A percentile compares a stretch with the other conserved stretches of the same genome.
Evolutionary conservation across 2,797 vertebrate genomes (phyloP).

Genomic region (Hydrocynus forskahlii): DNA sequence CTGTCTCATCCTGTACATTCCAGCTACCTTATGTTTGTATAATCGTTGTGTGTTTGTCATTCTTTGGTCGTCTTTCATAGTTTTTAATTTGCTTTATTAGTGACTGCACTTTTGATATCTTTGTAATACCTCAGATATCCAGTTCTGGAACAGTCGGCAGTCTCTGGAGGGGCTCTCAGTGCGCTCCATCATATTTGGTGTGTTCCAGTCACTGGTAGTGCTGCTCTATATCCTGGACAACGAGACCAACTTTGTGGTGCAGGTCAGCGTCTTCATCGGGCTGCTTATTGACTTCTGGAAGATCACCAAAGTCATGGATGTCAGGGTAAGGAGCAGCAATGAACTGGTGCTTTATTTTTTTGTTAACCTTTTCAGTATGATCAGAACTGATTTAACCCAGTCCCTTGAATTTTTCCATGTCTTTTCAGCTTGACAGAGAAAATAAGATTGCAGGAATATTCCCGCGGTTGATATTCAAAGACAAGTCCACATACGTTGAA

Average conservation of each 20-base stretch:
- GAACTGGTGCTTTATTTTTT: not conserved
- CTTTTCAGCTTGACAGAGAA: slow-evolving; percentile 86
- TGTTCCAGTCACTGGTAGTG: slow-evolving; percentile 94
- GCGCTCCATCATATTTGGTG: slow-evolving; percentile 93
- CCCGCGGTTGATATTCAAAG: slow-evolving; percentile 85
- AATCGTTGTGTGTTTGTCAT: not conserved
- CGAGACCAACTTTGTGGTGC: slow-evolving; percentile 97
- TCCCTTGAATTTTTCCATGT: slow-evolving; percentile 1
- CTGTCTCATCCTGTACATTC: not conserved
- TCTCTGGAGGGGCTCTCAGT: slow-evolving; percentile 94
- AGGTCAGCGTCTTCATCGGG: slow-evolving; percentile 96
- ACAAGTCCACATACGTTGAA: slow-evolving; percentile 93
- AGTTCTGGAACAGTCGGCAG: slow-evolving; percentile 98
- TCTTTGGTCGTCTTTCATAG: not conserved
- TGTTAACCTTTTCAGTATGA: not conserved
- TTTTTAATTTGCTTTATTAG: not conserved
- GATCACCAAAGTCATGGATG: slow-evolving; percentile 98
- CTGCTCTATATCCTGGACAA: slow-evolving; percentile 97
- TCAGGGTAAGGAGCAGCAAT: slow-evolving; percentile 79
- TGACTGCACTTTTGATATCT: not conserved
- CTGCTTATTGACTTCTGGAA: slow-evolving; percentile 98
- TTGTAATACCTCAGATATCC: slow-evolving; percentile 83
- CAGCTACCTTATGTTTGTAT: not conserved
- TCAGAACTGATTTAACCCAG: not conserved
- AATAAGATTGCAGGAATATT: slow-evolving; percentile 86